Conservation (phyloP, 2,888 invertebrate genomes). For the Stegana nigrithorax region DNA sequence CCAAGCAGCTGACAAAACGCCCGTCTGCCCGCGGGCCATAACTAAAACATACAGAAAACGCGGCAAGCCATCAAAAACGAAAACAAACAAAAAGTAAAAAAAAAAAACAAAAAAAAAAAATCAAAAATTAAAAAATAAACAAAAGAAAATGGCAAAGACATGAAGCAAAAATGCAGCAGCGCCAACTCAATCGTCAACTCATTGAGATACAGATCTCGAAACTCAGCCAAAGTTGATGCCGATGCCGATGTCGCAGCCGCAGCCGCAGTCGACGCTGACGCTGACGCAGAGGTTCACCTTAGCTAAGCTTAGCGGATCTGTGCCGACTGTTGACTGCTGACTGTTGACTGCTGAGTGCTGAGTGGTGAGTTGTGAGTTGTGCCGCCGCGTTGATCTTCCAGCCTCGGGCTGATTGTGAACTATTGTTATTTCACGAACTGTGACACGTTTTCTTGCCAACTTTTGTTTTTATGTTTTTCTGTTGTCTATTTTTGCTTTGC, state of each 20-base stretch:
- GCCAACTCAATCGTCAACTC: conserved; percentile 54
- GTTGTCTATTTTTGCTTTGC: conserved; percentile 12
- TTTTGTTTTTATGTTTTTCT: conserved; percentile 22
- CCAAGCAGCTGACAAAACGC: conserved; percentile 17
- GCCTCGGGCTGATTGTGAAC: conserved; percentile 54
- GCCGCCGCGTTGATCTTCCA: conserved; percentile 53
- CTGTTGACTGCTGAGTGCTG: conserved; percentile 8
- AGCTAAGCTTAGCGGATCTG: background rate
- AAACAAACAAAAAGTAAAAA: background rate
- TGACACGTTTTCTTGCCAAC: conserved; percentile 45
- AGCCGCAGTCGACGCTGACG: background rate
- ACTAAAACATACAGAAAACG: conserved; percentile 8
- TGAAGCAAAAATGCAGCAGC: conserved; percentile 13
- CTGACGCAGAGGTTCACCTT: background rate
- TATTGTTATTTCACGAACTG: conserved; percentile 61
- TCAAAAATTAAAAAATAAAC: background rate
- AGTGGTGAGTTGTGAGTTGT: conserved; percentile 21
- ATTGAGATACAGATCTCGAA: conserved; percentile 57
- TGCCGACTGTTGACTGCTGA: conserved; percentile 6
- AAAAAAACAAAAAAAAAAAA: background rate
- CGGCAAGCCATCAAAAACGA: background rate
- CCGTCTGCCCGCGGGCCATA: background rate
- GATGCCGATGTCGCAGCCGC: conserved; percentile 15
- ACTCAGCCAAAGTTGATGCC: too few species aligned
- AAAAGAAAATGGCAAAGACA: background rate